Evolutionary conservation across 2,888 invertebrate genomes (phyloP), one percentile per base, ranked within the genome.

Genomic region (Pyrocoelia pectoralis): DNA sequence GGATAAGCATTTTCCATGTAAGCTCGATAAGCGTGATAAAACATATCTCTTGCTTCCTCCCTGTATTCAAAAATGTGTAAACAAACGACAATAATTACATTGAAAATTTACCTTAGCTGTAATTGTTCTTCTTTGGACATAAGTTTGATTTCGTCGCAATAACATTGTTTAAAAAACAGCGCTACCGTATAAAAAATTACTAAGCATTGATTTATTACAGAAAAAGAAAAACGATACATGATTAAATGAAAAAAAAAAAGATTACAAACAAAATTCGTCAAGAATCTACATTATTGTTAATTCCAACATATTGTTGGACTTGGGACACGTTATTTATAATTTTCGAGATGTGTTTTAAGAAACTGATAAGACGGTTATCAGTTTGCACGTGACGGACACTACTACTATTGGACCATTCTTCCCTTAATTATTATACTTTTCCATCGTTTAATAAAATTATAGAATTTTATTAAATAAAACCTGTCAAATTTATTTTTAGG

Each of bases 1-100:
- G 98, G 98, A 83, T 94, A 99, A 10, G 98, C 98, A 84, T 97
- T 92, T 74, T 93, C 93, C 96, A 98, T 97, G 76, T 98, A 98
- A 1, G 96, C 93, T 76, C 91, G 86, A 79, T 97, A 98, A 2
- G 95, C 97, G 86, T 98, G 98, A 80, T 95, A 94, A 81, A 98
- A 98, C 97, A 98, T 97, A 76, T 94, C 92, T 60, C 94, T 85
- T 10, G 96, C 89, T 83, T 97, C 94, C 75, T 95, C 93, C 80
- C 95, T 96, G 76, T 41, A 84, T 83, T 33, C 52, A 33, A 40
- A 13, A 41, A 24, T 12, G 9, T 29, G 28, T 15, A 24, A n/a
- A n/a, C n/a, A 24, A n/a, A 56, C 12, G 14, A 40, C 13, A 28
- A 12, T n/a, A 19, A 18, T 8, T 6, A 24, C 2, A 49, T 4